Percentiles rank a stretch among this genome's conserved stretches.
These are phyloP conservation scores for Phenacoccus solenopsis DNA, from an alignment of 1,140 invertebrate genomes.

Conservation along the genomic window DNA sequence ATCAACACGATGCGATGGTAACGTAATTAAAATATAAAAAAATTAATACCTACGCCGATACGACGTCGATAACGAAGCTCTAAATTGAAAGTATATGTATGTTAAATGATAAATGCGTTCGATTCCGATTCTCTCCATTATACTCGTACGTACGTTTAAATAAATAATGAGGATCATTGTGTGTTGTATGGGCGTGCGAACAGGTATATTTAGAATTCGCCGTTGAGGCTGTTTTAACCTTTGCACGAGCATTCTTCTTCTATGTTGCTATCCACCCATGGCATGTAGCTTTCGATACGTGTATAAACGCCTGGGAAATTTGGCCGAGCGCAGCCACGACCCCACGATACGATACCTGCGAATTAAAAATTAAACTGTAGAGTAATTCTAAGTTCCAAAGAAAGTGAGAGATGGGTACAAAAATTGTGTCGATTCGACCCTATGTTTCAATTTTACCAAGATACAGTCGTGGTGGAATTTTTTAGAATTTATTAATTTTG, in stretches of 20 bases:
- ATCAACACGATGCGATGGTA: too few relatives aligned
- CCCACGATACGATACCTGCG: conserved; percentile 62
- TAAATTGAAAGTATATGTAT: background rate
- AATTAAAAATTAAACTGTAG: background rate
- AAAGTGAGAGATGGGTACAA: too few relatives aligned
- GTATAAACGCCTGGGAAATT: conserved; percentile 66
- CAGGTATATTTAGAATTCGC: background rate
- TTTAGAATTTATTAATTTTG: too few relatives aligned
- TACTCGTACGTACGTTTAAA: background rate
- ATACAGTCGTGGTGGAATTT: too few relatives aligned
- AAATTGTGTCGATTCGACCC: too few relatives aligned
- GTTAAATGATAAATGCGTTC: too few relatives aligned
- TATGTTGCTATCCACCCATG: conserved; percentile 45
- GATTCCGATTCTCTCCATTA: background rate
- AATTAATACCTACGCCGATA: background rate
- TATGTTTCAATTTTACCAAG: too few relatives aligned
- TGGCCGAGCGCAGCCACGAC: conserved; percentile 56
- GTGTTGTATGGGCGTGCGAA: background rate
- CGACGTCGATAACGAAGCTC: too few relatives aligned
- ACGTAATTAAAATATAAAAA: too few relatives aligned
- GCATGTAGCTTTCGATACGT: conserved; percentile 50
- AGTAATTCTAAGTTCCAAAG: too few relatives aligned
- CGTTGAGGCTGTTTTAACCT: background rate
- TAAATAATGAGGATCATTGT: conserved; percentile 15
- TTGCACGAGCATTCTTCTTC: conserved; percentile 40